Evolutionary conservation across 2,888 invertebrate genomes (phyloP), one percentile per base, ranked within the genome.

Genomic region (Magallana nippona): DNA sequence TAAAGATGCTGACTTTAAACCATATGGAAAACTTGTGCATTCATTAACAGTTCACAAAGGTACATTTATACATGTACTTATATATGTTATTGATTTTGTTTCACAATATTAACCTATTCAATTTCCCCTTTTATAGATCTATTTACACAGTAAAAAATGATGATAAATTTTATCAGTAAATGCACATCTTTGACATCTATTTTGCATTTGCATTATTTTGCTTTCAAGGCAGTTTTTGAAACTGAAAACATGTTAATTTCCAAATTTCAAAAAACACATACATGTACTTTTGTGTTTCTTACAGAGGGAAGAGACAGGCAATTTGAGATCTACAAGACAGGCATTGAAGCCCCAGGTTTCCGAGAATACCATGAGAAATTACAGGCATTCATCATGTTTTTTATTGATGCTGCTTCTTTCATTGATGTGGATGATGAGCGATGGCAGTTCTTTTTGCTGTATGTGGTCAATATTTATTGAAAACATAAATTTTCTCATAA

Each of bases 381-480:
- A 89, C 98, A 99, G 95, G 97, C 98, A 0, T 97, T 98, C 92
- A 95, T 99, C 13, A 95, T 98, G 85, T 99, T 98, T 97, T 99
- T 97, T 94, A 98, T 99, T 89, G 99, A 99, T 95, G 98, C 98
- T 17, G 98, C 98, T 0, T 97, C 97, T 58, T 98, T 97, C 92
- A 97, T 99, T 89, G 98, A 99, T 94, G 95, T 96, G 3, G 97
- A 97, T 93, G 99, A 99, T 95, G 96, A 97, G 17, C 96, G 97
- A 90, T 99, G 99, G 99, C 87, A 85, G 13, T 94, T 91, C 86
- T 94, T 91, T 87, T 83, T 94, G n/a, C 58, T 94, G 94, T 94
- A 90, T 90, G 93, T 91, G 60, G 13, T 27, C 13, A 13, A 27
- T 15, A 71, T 15, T n/a, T 15, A 13, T 71, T 77, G 8, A 77